A percentile compares a stretch with the other conserved stretches of the same genome.
phyloP scores from a whole-genome alignment of 2,113 vertebrate species.

The Thalassarche chlororhynchos region DNA sequence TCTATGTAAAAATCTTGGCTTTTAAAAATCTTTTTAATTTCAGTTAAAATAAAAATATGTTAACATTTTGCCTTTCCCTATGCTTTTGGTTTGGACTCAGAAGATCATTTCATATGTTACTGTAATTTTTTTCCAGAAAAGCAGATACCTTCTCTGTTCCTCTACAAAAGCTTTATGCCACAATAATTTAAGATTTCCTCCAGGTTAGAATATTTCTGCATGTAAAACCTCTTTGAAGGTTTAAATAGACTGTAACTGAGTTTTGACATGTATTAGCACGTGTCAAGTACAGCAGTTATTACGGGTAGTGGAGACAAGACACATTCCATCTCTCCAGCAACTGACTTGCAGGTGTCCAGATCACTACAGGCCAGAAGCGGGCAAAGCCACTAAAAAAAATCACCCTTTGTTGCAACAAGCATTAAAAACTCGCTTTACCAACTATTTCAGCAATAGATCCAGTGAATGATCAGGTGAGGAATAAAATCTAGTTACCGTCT shows the following conservation, averaged over 20 bases:
- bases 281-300: constrained; percentile 5
- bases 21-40: neutral
- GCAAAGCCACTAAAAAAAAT: neutral
- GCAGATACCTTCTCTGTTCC: neutral
- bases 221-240: constrained; percentile 57
- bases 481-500: neutral
- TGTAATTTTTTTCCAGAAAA: neutral
- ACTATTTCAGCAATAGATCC: neutral
- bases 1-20: neutral
- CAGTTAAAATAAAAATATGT: neutral
- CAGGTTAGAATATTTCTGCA: constrained; percentile 56
- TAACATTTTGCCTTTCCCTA: neutral
- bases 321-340: constrained; percentile 38
- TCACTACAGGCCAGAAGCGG: neutral
- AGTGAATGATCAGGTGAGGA: neutral
- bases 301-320: constrained; percentile 18
- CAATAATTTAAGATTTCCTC: constrained; percentile 64
- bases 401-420: neutral
- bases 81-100: neutral
- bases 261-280: constrained; percentile 61
- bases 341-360: constrained; percentile 12
- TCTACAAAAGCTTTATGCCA: constrained; percentile 27
- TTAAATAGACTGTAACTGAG: constrained; percentile 26
- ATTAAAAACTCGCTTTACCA: neutral
- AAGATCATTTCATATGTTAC: neutral